Evolutionary conservation across 2,888 invertebrate species (phyloP).

Genomic region (Heliconius ismenius): DNA sequence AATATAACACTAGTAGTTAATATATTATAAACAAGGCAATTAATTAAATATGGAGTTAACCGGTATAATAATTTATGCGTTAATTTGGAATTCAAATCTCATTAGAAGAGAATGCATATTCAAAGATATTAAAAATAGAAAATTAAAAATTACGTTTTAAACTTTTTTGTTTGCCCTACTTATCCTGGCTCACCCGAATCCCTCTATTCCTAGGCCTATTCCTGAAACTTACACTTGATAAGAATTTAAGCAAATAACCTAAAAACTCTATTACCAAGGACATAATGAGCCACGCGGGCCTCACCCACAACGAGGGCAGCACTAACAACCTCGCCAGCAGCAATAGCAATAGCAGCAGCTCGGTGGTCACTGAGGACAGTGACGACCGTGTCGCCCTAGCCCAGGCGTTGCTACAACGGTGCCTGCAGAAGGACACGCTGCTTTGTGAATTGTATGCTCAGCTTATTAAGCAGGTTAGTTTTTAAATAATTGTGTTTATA

Average conservation of each 20-base stretch:
- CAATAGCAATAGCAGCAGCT: slow-evolving; percentile 56
- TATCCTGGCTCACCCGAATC: too few species aligned
- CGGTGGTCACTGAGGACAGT: slow-evolving; percentile 82
- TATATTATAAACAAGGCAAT: neutral
- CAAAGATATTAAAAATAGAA: too few species aligned
- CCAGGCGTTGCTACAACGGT: slow-evolving; percentile 94
- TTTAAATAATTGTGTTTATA: neutral
- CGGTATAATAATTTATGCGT: too few species aligned
- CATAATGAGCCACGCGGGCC: slow-evolving; percentile 93
- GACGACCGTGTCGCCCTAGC: slow-evolving; percentile 94
- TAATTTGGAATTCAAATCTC: too few species aligned
- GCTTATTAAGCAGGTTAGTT: slow-evolving; percentile 88
- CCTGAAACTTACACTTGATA: too few species aligned
- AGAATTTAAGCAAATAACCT: neutral
- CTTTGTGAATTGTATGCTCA: slow-evolving; percentile 95
- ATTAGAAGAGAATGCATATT: too few species aligned
- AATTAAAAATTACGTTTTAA: too few species aligned
- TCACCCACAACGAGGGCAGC: slow-evolving; percentile 80
- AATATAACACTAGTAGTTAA: neutral
- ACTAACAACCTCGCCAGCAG: slow-evolving; percentile 71
- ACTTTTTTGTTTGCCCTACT: too few species aligned
- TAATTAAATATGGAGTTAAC: too few species aligned
- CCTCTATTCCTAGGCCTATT: too few species aligned
- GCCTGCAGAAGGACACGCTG: slow-evolving; percentile 93
- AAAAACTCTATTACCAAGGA: slow-evolving; percentile 54